phyloP scores from a whole-genome alignment of 1,140 invertebrate genomes.

The Diorhabda carinulata region DNA sequence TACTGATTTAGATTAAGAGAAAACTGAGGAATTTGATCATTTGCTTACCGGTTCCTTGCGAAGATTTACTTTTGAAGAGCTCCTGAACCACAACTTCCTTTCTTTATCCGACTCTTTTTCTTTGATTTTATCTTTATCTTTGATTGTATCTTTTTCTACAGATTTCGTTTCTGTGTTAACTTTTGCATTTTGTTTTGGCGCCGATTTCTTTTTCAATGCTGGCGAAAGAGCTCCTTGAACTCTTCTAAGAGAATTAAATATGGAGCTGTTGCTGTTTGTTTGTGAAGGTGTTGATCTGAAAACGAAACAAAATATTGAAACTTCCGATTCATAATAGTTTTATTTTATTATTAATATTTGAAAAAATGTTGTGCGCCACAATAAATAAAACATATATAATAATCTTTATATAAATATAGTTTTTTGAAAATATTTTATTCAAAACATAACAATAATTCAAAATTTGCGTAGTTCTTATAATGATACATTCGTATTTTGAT shows the following conservation, averaged over 20 bases:
- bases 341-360: too few species aligned
- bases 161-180: neutral
- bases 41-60: slow-evolving; percentile 13
- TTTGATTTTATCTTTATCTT: neutral
- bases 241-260: slow-evolving; percentile 3
- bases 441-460: too few species aligned
- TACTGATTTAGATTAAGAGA: too few species aligned
- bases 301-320: neutral
- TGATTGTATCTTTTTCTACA: slow-evolving; percentile 1
- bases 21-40: neutral
- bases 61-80: slow-evolving; percentile 4
- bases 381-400: too few species aligned
- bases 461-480: too few species aligned
- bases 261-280: neutral
- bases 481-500: too few species aligned
- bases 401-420: too few species aligned
- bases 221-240: slow-evolving; percentile 5
- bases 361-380: too few species aligned
- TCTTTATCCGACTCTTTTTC: slow-evolving; percentile 6
- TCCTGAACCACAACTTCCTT: slow-evolving; percentile 20
- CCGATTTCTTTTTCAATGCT: neutral
- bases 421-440: too few species aligned
- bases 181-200: slow-evolving; percentile 11
- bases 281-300: neutral
- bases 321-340: too few species aligned